Base-by-base conservation (phyloP, 2,888 invertebrate species). In the Oeneis ivallda region DNA sequence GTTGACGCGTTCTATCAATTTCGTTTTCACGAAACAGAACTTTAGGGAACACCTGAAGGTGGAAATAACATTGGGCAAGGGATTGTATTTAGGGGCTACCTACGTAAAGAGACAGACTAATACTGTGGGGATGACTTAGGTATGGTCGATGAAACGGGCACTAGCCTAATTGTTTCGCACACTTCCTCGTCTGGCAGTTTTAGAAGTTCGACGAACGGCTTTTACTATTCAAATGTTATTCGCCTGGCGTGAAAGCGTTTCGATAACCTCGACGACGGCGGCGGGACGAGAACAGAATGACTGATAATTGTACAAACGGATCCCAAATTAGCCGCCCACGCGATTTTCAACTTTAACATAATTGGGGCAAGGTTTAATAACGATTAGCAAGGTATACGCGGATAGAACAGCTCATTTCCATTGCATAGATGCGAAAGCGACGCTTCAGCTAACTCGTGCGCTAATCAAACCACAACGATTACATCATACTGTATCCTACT, bases 141-240 rank as follows among this genome's bases (percentile, higher is more conserved):
- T n/a, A n/a, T n/a, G n/a, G n/a, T n/a, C n/a, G n/a, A n/a, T 26
- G 0, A 26, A 26, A 26, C 26, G 26, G 26, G 43, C n/a, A 2
- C 5, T 9, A 47, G 15, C 9, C 47, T 17, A 47, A 47, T 15
- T 47, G 17, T 15, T 47, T 17, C 15, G 17, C 66, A 70, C 65
- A 71, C 72, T 76, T 75, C 76, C 76, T 77, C 68, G 68, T 71
- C 74, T 85, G 84, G 88, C 88, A 81, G 79, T 84, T 87, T 87
- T 84, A 81, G 80, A 77, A 85, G 87, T 90, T 88, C 87, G 86
- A 80, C 81, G 88, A 83, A 87, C 87, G 85, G 79, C 75, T 78
- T 61, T 82, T 80, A 85, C 85, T 89, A 89, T 88, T 88, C 85
- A 86, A 90, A 91, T 90, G 82, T 79, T 85, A 87, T 88, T 88